Evolutionary conservation across 2,888 invertebrate genomes (phyloP), one percentile per base, ranked within the genome.

Genomic region (Cantharis lateralis): DNA sequence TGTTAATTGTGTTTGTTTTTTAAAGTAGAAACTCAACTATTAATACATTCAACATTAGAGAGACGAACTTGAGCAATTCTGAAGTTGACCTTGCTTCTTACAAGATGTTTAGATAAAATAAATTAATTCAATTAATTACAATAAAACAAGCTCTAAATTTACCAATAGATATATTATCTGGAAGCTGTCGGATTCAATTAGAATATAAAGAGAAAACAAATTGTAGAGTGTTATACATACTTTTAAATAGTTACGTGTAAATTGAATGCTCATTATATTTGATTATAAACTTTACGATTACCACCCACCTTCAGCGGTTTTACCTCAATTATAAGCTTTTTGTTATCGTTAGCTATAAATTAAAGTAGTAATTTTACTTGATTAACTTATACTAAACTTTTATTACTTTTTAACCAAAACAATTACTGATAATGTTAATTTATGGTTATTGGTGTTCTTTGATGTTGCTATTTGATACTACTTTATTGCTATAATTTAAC

Each of bases 181-280:
- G 64, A 78, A 80, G 78, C 80, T 81, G 82, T 83, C 81, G 80
- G 79, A 81, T 81, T 81, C 81, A 80, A 82, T 82, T 82, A 82
- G 80, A 81, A 79, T 78, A 78, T 74, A 77, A 76, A 79, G 77
- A 80, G 79, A 74, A 72, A 79, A 80, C 80, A 79, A 80, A 81
- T 81, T 81, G 80, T 80, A 79, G 80, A 80, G 78, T 77, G 80
- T 78, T 80, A 77, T 74, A 74, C 73, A 79, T 79, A 76, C 76
- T 76, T 77, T 78, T 72, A 71, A 76, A 78, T 64, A 70, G 68
- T 72, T 69, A 70, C 66, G 74, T 66, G 79, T 78, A 71, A 75
- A 75, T 70, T 68, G 77, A 68, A 77, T 73, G 77, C 63, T 18
- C 64, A 75, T 74, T 75, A 74, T 74, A 77, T 62, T 18, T 77